phyloP scores from a whole-genome alignment of 2,888 invertebrate species.

The Leptopilina syphax region DNA sequence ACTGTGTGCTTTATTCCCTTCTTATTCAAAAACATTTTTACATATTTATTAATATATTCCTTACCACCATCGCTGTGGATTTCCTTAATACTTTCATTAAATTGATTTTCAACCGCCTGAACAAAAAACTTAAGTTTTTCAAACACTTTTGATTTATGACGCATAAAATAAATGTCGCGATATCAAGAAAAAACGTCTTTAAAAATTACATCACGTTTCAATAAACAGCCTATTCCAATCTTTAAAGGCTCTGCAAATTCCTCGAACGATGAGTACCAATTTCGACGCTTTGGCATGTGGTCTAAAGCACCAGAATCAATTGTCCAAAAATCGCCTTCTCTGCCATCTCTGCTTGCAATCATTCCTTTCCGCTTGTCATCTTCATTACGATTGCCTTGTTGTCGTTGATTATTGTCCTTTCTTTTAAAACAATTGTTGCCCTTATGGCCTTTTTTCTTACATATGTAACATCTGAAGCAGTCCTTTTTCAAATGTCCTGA shows the following conservation, averaged over 20 bases:
- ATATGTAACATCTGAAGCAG: slow-evolving; percentile 32
- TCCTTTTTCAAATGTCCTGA: slow-evolving; percentile 23
- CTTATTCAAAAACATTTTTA: background rate
- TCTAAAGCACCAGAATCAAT: too few species aligned
- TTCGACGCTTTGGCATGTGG: too few species aligned
- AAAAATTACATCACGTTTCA: too few species aligned
- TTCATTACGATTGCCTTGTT: too few species aligned
- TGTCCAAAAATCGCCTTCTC: too few species aligned
- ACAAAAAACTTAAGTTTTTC: slow-evolving; percentile 31
- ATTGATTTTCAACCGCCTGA: slow-evolving; percentile 14
- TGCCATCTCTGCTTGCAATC: slow-evolving; percentile 1
- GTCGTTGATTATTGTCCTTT: background rate
- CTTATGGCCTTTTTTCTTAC: slow-evolving; percentile 15
- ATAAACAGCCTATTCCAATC: too few species aligned
- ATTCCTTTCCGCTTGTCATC: background rate
- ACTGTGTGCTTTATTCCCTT: slow-evolving; percentile 28
- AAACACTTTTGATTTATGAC: slow-evolving; percentile 23
- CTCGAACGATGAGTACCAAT: too few species aligned
- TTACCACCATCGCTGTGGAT: slow-evolving; percentile 22
- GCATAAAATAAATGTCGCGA: slow-evolving; percentile 35
- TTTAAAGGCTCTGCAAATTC: too few species aligned
- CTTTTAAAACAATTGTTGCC: slow-evolving; percentile 29
- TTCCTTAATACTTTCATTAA: slow-evolving; percentile 25
- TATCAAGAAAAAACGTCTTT: slow-evolving; percentile 40
- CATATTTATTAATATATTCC: slow-evolving; percentile 31